Percentiles rank a stretch among this genome's conserved stretches.
Evolutionary conservation across 2,888 invertebrate genomes (phyloP).

Genomic region (Monopis laevigella): DNA sequence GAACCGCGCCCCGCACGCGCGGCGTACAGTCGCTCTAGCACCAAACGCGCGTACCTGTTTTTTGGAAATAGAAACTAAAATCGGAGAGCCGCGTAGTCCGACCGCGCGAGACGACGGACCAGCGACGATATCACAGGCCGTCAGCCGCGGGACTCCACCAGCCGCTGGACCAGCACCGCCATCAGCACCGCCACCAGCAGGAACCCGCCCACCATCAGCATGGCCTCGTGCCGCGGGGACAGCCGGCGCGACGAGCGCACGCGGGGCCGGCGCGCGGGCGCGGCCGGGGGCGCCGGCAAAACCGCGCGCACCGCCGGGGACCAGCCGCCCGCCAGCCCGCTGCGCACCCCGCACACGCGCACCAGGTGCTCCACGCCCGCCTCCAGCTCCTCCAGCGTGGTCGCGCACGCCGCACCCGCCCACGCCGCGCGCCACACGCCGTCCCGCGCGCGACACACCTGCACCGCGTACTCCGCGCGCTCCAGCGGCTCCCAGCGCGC

Average conservation of each 20-base stretch:
- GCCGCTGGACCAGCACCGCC: conserved; percentile 69
- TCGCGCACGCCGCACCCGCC: conserved; percentile 70
- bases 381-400: conserved; percentile 74
- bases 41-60: conserved; percentile 22
- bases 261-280: conserved; percentile 40
- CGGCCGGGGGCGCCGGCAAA: conserved; percentile 43
- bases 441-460: conserved; percentile 57
- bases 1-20: no score
- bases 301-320: conserved; percentile 72
- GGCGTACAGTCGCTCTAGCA: conserved; percentile 22
- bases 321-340: conserved; percentile 74
- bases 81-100: not conserved
- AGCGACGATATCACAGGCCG: no score
- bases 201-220: conserved; percentile 69
- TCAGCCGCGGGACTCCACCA: conserved; percentile 34
- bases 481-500: conserved; percentile 68
- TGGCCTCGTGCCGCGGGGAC: conserved; percentile 69
- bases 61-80: conserved; percentile 16
- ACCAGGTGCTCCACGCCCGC: conserved; percentile 79
- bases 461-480: conserved; percentile 78
- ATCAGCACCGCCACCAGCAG: conserved; percentile 68
- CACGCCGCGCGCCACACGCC: conserved; percentile 65
- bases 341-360: conserved; percentile 81
- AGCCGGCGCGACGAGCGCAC: conserved; percentile 55
- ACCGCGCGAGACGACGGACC: no score